Conservation (phyloP, 2,113 vertebrate genomes). For the Papio anubis region DNA sequence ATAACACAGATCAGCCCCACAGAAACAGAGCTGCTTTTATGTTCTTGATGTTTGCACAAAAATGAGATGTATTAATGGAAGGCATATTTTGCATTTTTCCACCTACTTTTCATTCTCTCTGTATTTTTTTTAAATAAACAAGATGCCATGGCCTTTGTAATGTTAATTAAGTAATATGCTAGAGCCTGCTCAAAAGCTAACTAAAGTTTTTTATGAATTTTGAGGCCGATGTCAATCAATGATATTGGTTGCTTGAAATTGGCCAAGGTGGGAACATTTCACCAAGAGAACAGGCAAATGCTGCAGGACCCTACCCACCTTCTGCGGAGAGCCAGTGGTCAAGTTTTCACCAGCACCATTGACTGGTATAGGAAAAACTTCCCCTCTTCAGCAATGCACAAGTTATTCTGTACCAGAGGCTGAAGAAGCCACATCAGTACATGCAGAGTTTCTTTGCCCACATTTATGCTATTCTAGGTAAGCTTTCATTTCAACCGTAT, state of each 20-base stretch:
- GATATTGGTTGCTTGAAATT: not conserved
- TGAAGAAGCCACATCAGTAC: not conserved
- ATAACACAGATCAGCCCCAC: not conserved
- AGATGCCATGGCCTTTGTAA: too few species aligned
- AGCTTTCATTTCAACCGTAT: not conserved
- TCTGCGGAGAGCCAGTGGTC: not conserved
- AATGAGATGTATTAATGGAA: conserved; percentile 46
- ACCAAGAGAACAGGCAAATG: not conserved
- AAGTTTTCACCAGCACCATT: not conserved
- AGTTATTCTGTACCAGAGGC: accelerated
- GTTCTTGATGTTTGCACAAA: conserved; percentile 54
- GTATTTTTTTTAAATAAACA: not conserved
- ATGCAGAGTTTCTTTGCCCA: not conserved
- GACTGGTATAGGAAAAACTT: accelerated
- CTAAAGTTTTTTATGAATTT: not conserved
- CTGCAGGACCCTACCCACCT: accelerated
- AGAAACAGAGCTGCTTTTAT: conserved; percentile 52
- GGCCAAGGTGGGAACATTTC: not conserved
- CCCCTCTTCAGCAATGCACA: not conserved
- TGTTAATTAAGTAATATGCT: too few species aligned
- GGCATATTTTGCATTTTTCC: conserved; percentile 64
- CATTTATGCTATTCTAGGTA: not conserved
- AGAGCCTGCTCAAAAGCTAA: not conserved
- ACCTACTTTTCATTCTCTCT: conserved; percentile 34
- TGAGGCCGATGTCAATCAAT: too few species aligned